Conservation (phyloP, 1,140 invertebrate species). For the Drosophila saltans region DNA sequence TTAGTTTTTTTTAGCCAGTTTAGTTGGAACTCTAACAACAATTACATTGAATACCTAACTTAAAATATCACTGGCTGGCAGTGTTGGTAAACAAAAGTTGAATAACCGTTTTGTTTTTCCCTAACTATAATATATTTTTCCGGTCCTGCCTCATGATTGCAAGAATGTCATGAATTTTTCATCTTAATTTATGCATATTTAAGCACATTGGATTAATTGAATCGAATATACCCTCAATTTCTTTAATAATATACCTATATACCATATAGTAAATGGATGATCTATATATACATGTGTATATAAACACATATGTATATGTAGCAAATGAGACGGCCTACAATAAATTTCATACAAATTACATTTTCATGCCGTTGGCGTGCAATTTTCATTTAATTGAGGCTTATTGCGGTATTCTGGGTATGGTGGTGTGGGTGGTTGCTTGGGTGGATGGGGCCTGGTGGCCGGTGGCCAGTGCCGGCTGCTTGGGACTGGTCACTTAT, state of each 20-base stretch:
- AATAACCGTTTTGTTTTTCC: not conserved
- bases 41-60: too few species aligned
- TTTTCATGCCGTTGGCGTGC: constrained; percentile 58
- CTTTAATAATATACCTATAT: constrained; percentile 3
- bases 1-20: too few species aligned
- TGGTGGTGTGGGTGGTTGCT: constrained; percentile 45
- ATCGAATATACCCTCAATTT: constrained; percentile 16
- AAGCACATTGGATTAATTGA: constrained; percentile 6
- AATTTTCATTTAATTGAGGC: constrained; percentile 75
- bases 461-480: constrained; percentile 20
- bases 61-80: not conserved
- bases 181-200: constrained; percentile 4
- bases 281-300: constrained; percentile 23
- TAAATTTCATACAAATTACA: constrained; percentile 71
- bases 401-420: constrained; percentile 64
- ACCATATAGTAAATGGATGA: not conserved
- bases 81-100: not conserved
- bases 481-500: constrained; percentile 39
- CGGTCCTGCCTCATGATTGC: too few species aligned
- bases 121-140: not conserved
- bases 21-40: too few species aligned
- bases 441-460: constrained; percentile 1
- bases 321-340: constrained; percentile 55
- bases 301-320: constrained; percentile 25
- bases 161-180: constrained; percentile 6